Conservation (phyloP, 1,140 invertebrate species). For the Argopecten irradians region DNA sequence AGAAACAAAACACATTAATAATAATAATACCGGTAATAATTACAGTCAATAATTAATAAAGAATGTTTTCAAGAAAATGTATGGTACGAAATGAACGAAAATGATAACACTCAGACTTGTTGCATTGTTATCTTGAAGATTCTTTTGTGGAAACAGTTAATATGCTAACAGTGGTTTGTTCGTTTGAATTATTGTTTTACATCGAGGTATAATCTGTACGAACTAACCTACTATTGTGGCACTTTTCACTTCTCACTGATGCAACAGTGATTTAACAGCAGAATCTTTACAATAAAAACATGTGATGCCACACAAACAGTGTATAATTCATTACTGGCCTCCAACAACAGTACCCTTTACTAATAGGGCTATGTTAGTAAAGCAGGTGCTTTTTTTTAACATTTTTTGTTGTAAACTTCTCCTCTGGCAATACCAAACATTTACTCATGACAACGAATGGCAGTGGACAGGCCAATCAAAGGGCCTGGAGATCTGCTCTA, state of each 20-base stretch:
- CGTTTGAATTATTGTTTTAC: neutral
- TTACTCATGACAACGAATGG: neutral
- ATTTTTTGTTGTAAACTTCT: neutral
- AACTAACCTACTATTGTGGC: neutral
- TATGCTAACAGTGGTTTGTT: neutral
- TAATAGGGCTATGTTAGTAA: neutral
- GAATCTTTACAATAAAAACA: neutral
- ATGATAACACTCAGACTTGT: conserved; percentile 13
- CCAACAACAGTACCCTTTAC: neutral
- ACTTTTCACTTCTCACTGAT: neutral
- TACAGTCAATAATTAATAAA: neutral
- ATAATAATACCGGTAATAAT: conserved; percentile 19
- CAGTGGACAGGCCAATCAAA: neutral
- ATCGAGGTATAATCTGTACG: neutral
- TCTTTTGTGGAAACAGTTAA: neutral
- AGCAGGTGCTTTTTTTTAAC: neutral
- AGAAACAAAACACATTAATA: conserved; percentile 23
- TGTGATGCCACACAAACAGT: neutral
- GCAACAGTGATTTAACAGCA: neutral
- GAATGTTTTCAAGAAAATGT: conserved; percentile 15
- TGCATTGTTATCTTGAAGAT: neutral
- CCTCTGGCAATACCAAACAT: neutral
- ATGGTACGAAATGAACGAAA: conserved; percentile 21
- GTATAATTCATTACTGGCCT: neutral
- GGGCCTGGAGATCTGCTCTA: neutral